Evolutionary conservation across 92 coral and sea anemone genomes (phyloP), one percentile per base, ranked within the genome.

Genomic region (Actinostola sp.): DNA sequence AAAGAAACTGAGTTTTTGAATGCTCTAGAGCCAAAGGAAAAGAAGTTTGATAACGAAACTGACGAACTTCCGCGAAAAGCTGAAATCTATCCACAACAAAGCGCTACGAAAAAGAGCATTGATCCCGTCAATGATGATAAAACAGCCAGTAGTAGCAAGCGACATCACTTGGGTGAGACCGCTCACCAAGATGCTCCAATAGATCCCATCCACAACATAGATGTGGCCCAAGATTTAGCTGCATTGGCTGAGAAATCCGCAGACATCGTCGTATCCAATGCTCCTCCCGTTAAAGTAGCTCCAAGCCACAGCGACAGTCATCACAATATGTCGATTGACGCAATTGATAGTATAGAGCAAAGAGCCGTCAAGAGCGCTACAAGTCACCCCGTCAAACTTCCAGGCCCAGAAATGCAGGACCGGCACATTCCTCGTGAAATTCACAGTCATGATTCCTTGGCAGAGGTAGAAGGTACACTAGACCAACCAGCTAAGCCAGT

Each of bases 141-240:
- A 25, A 33, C 62, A 11, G 62, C 0, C 20, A 64, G 8, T 1
- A 68, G 62, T 28, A 68, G 74, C 42, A 68, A 68, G 57, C 23
- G 74, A 31, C 44, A 68, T 1, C 46, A 68, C 28, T 32, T 68
- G 74, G 74, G 74, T 44, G 74, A 51, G 26, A 61, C 64, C 36
- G 29, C 31, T n/a, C 35, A 58, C 19, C 38, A 58, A n/a, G n/a
- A n/a, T n/a, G n/a, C n/a, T n/a, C n/a, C n/a, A n/a, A n/a, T n/a
- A n/a, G n/a, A n/a, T n/a, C n/a, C n/a, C n/a, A n/a, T n/a, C 15
- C 5, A 53, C 60, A 39, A 7, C 0, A 13, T 27, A 24, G 62
- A 25, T 15, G 42, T 57, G 1, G 63, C 26, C 36, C 63, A 57
- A 57, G 63, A 57, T 30, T 30, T 57, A 57, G 35, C 63, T 57